A percentile compares a stretch with the other conserved stretches of the same genome.
Evolutionary conservation across 2,797 vertebrate genomes (phyloP).

Genomic region (Choloepus didactylus): DNA sequence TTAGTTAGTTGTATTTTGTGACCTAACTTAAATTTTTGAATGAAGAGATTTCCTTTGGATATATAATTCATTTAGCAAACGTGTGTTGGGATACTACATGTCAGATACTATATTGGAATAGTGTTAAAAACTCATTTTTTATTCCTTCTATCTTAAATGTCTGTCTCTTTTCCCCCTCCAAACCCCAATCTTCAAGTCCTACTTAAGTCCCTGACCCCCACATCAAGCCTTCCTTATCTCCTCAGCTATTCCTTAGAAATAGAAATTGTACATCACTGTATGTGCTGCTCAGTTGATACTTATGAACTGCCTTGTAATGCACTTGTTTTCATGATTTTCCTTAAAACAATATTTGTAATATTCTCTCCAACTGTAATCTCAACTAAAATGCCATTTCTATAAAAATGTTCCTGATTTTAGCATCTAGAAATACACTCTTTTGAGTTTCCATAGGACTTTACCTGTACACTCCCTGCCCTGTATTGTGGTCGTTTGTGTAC

Average conservation of each 20-base stretch:
- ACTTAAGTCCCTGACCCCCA: not conserved
- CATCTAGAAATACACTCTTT: constrained; percentile 26
- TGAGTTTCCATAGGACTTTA: not conserved
- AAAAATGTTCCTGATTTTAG: not conserved
- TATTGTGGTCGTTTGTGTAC: constrained; percentile 5
- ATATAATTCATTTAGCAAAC: constrained; percentile 46
- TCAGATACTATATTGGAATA: not conserved
- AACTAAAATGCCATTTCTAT: constrained; percentile 39
- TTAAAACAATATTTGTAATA: not conserved
- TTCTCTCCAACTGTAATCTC: not conserved
- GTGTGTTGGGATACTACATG: not conserved
- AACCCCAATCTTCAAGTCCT: constrained; percentile 23
- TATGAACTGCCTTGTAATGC: constrained; percentile 38
- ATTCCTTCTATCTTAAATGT: constrained; percentile 26
- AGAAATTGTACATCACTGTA: not conserved
- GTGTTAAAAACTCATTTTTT: constrained; percentile 26
- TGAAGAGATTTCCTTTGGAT: constrained; percentile 16
- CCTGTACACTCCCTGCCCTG: not conserved
- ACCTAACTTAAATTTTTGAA: constrained; percentile 38
- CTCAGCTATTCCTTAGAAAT: not conserved
- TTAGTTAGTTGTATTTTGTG: constrained; percentile 58
- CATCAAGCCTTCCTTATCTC: constrained; percentile 16
- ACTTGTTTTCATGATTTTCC: constrained; percentile 17
- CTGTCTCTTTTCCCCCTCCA: not conserved
- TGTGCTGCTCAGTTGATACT: constrained; percentile 13